Evolutionary conservation across 2,888 invertebrate species (phyloP), one percentile per base, ranked within the genome.

Genomic region (Lycophotia porphyrea): DNA sequence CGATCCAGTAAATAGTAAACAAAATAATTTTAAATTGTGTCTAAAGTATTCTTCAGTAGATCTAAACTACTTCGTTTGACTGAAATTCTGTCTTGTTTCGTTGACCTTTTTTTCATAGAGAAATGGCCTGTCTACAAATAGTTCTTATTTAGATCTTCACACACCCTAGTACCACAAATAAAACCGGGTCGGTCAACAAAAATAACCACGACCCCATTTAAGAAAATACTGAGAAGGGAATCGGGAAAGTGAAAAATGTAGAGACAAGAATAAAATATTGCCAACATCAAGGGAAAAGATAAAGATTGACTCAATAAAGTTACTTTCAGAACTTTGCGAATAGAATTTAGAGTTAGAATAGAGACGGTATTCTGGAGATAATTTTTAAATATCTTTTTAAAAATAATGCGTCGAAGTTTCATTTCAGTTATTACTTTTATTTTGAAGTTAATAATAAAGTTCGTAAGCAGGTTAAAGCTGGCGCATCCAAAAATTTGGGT

Each of bases 301-400:
- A 76, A 74, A 74, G 63, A 74, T 86, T 84, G 74, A 74, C 80
- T 70, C 60, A 69, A 74, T 83, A 80, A 79, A 80, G 21, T 74
- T 58, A 67, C 68, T 68, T 78, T 83, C 31, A 71, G 66, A 70
- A 70, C 52, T 61, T 69, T 21, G 55, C 18, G 58, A 74, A 69
- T 72, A 55, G 39, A 81, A 70, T 83, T 74, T 76, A 65, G 63
- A 82, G 82, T 71, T 52, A 44, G 60, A 64, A 70, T 11, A 52
- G 31, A 55, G 13, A 7, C 24, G 31, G 7, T 52, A 49, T 80
- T 24, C n/a, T 13, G 15, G 52, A 47, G n/a, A 55, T 34, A 31
- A 61, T 36, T 36, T 42, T n/a, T 49, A 1, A 55, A 49, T 42
- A 42, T 4, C 11, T 49, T 64, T 47, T 15, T 5, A 9, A 3